phyloP scores from a whole-genome alignment of 2,113 vertebrate species.

The Pelvicachromis taeniatus region DNA sequence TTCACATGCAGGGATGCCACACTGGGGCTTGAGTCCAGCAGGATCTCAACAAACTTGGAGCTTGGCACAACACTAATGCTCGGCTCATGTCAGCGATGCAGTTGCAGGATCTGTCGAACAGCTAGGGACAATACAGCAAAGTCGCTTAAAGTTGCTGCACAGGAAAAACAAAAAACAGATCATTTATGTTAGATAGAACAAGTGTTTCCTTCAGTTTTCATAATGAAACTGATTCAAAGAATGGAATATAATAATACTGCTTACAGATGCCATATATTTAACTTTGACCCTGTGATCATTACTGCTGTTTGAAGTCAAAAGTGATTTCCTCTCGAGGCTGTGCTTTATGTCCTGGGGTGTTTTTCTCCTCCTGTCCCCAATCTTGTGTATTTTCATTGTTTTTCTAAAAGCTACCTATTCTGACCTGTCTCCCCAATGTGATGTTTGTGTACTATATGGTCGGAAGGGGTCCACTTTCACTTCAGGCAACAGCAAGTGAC shows the following conservation, averaged over 20 bases:
- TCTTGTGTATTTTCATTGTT: too few relatives aligned
- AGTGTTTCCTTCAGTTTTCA: not conserved
- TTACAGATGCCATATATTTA: not conserved
- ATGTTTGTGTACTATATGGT: too few relatives aligned
- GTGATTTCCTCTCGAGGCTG: not conserved
- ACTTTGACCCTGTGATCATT: not conserved
- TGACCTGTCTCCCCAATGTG: too few relatives aligned
- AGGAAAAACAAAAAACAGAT: not conserved
- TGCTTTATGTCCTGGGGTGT: too few relatives aligned
- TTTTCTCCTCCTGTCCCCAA: too few relatives aligned
- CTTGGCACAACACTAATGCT: not conserved
- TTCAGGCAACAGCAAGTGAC: too few relatives aligned
- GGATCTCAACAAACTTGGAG: not conserved
- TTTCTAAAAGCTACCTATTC: too few relatives aligned
- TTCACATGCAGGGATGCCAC: slow-evolving; percentile 13
- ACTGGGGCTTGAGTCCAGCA: not conserved
- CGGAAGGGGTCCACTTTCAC: too few relatives aligned
- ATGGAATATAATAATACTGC: not conserved
- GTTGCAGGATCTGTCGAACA: not conserved
- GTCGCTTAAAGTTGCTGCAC: not conserved
- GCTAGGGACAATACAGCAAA: not conserved
- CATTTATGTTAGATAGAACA: not conserved
- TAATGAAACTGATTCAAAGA: not conserved
- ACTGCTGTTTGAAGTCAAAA: not conserved
- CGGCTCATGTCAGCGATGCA: slow-evolving; percentile 16